Percentiles rank a stretch among this genome's conserved stretches.
These are phyloP conservation scores for Chroicocephalus ridibundus DNA, from an alignment of 2,113 vertebrate species.

Conservation along the genomic window DNA sequence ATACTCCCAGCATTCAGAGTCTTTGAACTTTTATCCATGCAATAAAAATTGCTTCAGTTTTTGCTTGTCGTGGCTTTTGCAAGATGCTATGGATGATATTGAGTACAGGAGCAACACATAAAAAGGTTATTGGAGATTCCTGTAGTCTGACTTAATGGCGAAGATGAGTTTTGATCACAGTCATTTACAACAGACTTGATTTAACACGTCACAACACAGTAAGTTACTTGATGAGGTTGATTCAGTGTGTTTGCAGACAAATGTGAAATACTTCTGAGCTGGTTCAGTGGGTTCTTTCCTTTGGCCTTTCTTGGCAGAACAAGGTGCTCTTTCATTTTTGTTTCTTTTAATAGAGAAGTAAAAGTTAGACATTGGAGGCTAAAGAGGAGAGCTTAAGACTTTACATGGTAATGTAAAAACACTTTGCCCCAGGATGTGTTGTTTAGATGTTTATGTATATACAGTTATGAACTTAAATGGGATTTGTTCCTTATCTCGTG, in stretches of 20 bases:
- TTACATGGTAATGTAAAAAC: background rate
- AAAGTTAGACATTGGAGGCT: background rate
- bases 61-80: background rate
- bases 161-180: background rate
- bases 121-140: background rate
- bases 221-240: background rate
- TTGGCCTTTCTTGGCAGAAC: background rate
- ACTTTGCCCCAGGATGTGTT: background rate
- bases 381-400: background rate
- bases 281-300: background rate
- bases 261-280: background rate
- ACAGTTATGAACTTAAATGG: background rate
- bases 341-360: background rate
- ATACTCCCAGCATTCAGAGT: background rate
- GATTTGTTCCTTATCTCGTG: background rate
- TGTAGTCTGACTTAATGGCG: background rate
- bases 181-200: background rate
- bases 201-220: background rate
- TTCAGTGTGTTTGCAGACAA: background rate
- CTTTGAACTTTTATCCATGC: background rate
- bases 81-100: background rate
- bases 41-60: background rate
- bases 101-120: background rate
- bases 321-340: background rate
- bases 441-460: background rate